Evolutionary conservation across 2,113 vertebrate species (phyloP).

Genomic region (Cyrtonyx montezumae): DNA sequence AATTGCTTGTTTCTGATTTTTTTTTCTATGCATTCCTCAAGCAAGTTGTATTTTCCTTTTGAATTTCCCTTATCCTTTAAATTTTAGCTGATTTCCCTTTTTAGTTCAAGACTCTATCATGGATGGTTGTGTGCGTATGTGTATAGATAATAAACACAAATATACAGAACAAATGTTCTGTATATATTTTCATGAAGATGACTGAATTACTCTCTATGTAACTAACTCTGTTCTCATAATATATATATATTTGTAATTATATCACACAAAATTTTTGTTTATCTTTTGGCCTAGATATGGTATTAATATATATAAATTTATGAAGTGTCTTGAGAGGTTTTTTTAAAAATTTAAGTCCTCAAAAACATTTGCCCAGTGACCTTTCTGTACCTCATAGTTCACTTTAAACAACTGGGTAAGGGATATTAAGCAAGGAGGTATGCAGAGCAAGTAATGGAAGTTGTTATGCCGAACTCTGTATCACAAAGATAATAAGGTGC

Average conservation of each 20-base stretch:
- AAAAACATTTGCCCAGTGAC: neutral
- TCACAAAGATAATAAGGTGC: conserved; percentile 51
- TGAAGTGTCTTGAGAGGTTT: neutral
- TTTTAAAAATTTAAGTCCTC: neutral
- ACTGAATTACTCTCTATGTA: neutral
- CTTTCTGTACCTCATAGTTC: neutral
- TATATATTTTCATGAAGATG: neutral
- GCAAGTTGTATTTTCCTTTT: neutral
- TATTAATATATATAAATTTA: neutral
- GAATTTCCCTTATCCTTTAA: neutral
- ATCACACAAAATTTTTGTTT: neutral
- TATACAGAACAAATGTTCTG: neutral
- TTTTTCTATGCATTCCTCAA: neutral
- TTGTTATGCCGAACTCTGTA: neutral
- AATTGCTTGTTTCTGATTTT: neutral
- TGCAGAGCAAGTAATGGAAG: neutral
- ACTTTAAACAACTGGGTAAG: neutral
- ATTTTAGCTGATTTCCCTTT: neutral
- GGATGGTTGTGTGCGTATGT: accelerated
- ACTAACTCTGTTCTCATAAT: neutral
- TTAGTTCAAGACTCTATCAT: neutral
- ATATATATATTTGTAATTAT: neutral
- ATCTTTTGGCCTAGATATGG: neutral
- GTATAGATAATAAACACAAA: neutral
- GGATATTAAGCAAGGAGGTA: neutral